Evolutionary conservation across 2,888 invertebrate species (phyloP), one percentile per base, ranked within the genome.

Genomic region (Phaonia tiefii): DNA sequence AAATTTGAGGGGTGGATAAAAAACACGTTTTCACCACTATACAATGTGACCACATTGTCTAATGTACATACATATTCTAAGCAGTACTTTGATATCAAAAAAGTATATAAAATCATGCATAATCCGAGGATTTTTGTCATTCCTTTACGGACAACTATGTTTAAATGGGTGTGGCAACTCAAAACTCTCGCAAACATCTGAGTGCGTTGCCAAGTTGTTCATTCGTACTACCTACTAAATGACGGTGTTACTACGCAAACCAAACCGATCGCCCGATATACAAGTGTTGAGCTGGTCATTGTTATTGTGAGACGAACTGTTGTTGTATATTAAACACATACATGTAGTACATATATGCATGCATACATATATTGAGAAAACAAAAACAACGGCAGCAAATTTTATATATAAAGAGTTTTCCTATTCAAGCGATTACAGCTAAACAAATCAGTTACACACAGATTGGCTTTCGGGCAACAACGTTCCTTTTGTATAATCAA

Each of bases 371-470:
- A n/a, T n/a, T n/a, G n/a, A 31, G 8, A 15, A n/a, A 58, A 26
- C 31, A 60, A 37, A 37, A 63, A 63, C 63, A 63, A 67, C 46
- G 46, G 25, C 46, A 26, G 5, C 67, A 17, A 25, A 67, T 65
- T 46, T 58, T 65, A 25, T 77, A 72, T 72, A 77, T 79, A 83
- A 75, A 80, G 85, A 85, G 83, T 87, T 88, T 88, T 88, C 86
- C 86, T 88, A 85, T 83, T 86, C 83, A 85, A 84, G 84, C 83
- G 84, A 80, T 85, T 83, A 63, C 79, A 73, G 80, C 58, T 76
- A 84, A 84, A 82, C 69, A 82, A 86, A 85, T 87, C 88, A 89
- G 87, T 89, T 87, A 83, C 76, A 84, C 83, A 83, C 84, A 71
- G 74, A 79, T 70, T 84, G 85, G 82, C 86, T 77, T 74, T 51